These are phyloP conservation scores for Pavo muticus DNA, from an alignment of 2,113 vertebrate genomes.

Conservation along the genomic window DNA sequence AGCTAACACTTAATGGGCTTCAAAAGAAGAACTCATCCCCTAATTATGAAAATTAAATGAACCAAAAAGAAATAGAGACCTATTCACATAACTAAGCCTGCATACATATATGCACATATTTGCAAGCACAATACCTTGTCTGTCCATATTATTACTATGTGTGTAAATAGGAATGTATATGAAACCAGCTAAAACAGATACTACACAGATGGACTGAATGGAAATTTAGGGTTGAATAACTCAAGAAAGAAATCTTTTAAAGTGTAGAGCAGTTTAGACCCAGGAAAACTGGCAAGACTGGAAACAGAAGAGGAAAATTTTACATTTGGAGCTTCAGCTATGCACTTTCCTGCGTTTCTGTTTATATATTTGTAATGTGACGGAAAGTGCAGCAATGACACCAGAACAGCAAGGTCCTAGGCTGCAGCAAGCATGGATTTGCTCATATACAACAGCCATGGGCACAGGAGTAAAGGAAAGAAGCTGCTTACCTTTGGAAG, in stretches of 20 bases:
- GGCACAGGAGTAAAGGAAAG: too few species aligned
- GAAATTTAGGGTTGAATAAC: background rate
- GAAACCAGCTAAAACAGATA: background rate
- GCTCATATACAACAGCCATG: too few species aligned
- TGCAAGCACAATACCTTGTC: background rate
- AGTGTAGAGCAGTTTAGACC: background rate
- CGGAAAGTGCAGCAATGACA: too few species aligned
- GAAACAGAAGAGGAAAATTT: background rate
- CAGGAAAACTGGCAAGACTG: background rate
- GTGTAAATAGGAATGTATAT: background rate
- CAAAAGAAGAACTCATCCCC: background rate
- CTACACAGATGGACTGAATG: background rate
- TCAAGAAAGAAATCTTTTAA: background rate
- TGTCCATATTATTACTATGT: background rate
- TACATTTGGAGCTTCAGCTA: background rate
- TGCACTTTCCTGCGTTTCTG: background rate
- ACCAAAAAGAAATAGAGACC: background rate
- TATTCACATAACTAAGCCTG: background rate
- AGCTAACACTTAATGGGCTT: background rate
- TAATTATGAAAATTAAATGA: background rate
- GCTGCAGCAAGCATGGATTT: too few species aligned
- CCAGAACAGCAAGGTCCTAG: too few species aligned
- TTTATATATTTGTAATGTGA: background rate
- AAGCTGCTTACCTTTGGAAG: too few species aligned
- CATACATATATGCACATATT: background rate